Percentiles rank a stretch among this genome's conserved stretches.
These are phyloP conservation scores for Drosophila anceps DNA, from an alignment of 2,888 invertebrate species.

Conservation along the genomic window DNA sequence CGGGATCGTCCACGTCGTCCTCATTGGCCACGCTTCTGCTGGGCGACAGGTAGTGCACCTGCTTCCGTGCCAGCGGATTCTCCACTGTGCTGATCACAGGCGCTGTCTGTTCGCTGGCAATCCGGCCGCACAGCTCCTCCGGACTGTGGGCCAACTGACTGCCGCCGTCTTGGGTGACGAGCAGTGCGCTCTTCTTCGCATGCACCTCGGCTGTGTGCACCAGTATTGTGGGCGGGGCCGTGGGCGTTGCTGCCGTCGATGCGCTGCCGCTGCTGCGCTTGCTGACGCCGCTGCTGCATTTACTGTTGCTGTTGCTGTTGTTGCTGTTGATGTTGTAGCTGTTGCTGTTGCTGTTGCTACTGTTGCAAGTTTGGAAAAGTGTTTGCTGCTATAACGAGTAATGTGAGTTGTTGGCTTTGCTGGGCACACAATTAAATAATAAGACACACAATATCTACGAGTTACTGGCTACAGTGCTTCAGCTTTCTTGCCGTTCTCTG, in stretches of 20 bases:
- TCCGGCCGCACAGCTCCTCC: constrained; percentile 36
- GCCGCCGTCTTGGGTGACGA: constrained; percentile 57
- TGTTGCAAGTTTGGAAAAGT: constrained; percentile 81
- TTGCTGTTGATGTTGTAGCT: constrained; percentile 27
- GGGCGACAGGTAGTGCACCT: constrained; percentile 63
- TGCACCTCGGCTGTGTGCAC: constrained; percentile 82
- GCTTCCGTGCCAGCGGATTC: constrained; percentile 55
- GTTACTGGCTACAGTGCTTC: constrained; percentile 3
- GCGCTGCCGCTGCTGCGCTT: constrained; percentile 55
- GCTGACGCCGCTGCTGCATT: constrained; percentile 48
- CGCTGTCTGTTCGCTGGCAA: constrained; percentile 21
- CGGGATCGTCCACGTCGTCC: constrained; percentile 47
- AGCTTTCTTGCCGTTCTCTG: not conserved
- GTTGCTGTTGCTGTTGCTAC: constrained; percentile 64
- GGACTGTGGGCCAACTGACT: constrained; percentile 46
- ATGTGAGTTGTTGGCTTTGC: constrained; percentile 72
- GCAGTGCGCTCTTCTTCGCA: constrained; percentile 61
- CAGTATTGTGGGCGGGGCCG: constrained; percentile 70
- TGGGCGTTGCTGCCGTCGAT: constrained; percentile 25
- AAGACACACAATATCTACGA: constrained; percentile 31
- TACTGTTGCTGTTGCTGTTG: constrained; percentile 21
- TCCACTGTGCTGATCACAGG: constrained; percentile 21
- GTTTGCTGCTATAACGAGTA: constrained; percentile 84
- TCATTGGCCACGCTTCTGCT: constrained; percentile 25
- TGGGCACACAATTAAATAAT: constrained; percentile 54